Evolutionary conservation across 2,888 invertebrate genomes (phyloP).

Genomic region (Tipula confusa): DNA sequence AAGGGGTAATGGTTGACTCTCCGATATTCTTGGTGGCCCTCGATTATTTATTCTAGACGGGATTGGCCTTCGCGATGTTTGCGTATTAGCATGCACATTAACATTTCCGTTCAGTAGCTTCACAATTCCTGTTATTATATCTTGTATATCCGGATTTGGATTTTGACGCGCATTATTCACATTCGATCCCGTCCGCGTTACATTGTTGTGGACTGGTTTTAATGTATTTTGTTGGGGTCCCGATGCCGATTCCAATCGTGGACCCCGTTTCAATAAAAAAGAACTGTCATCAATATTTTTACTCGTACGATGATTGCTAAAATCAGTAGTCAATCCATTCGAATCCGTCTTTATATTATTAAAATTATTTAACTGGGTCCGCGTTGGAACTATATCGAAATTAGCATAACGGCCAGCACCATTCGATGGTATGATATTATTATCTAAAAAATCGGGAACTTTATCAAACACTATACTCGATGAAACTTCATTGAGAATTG

Average conservation of each 20-base stretch:
- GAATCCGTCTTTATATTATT: slow-evolving; percentile 38
- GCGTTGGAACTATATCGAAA: slow-evolving; percentile 47
- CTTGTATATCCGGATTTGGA: slow-evolving; percentile 76
- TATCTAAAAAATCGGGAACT: slow-evolving; percentile 39
- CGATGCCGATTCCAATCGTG: slow-evolving; percentile 47
- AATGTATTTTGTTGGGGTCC: slow-evolving; percentile 48
- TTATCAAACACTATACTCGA: slow-evolving; percentile 43
- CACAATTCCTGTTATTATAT: slow-evolving; percentile 85
- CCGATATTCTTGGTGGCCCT: slow-evolving; percentile 81
- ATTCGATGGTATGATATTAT: slow-evolving; percentile 35
- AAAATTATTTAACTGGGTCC: slow-evolving; percentile 37
- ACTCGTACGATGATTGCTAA: slow-evolving; percentile 40
- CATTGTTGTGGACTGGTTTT: not conserved
- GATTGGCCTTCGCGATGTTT: slow-evolving; percentile 62
- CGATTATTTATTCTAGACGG: slow-evolving; percentile 81
- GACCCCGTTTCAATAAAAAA: slow-evolving; percentile 52
- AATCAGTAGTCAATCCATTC: not conserved
- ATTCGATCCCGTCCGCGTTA: slow-evolving; percentile 40
- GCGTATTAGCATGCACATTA: slow-evolving; percentile 74
- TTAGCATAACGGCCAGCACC: slow-evolving; percentile 46
- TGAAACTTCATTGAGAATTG: slow-evolving; percentile 56
- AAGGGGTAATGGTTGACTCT: slow-evolving; percentile 65
- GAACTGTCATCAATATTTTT: slow-evolving; percentile 45
- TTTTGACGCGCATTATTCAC: slow-evolving; percentile 51
- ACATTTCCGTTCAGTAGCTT: slow-evolving; percentile 84